Percentiles rank a stretch among this genome's conserved stretches.
Evolutionary conservation across 1,140 invertebrate species (phyloP).

Genomic region (Olivierus martensii): DNA sequence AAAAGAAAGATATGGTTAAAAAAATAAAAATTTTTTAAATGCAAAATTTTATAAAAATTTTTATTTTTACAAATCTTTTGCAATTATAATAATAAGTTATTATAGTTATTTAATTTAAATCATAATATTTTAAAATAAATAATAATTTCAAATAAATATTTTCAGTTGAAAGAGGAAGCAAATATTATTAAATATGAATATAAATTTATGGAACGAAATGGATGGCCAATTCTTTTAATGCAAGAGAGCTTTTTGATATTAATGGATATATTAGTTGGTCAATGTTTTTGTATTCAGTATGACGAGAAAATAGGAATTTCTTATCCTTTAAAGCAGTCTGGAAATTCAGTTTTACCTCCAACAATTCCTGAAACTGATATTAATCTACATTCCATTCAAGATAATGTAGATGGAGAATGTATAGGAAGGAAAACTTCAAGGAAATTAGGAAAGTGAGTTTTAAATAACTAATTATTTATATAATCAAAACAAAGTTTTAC

Average conservation of each 20-base stretch:
- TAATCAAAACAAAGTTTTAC: too few relatives aligned
- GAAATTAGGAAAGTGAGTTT: too few relatives aligned
- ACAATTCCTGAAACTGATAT: not conserved
- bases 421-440: not conserved
- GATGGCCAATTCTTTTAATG: slow-evolving; percentile 27
- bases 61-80: too few relatives aligned
- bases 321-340: not conserved
- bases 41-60: too few relatives aligned
- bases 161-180: slow-evolving; percentile 11
- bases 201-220: slow-evolving; percentile 28
- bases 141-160: not conserved
- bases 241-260: slow-evolving; percentile 26
- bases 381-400: not conserved
- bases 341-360: not conserved
- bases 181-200: slow-evolving; percentile 15
- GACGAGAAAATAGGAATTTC: not conserved
- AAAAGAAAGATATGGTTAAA: too few relatives aligned
- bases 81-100: too few relatives aligned
- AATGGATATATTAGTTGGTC: slow-evolving; percentile 25
- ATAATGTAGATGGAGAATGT: not conserved
- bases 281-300: slow-evolving; percentile 16
- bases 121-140: too few relatives aligned
- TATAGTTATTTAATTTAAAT: too few relatives aligned
- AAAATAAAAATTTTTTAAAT: too few relatives aligned
- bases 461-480: too few relatives aligned